Evolutionary conservation across 2,113 vertebrate species (phyloP), one percentile per base, ranked within the genome.

Genomic region (Neodontobutis hainanensis): DNA sequence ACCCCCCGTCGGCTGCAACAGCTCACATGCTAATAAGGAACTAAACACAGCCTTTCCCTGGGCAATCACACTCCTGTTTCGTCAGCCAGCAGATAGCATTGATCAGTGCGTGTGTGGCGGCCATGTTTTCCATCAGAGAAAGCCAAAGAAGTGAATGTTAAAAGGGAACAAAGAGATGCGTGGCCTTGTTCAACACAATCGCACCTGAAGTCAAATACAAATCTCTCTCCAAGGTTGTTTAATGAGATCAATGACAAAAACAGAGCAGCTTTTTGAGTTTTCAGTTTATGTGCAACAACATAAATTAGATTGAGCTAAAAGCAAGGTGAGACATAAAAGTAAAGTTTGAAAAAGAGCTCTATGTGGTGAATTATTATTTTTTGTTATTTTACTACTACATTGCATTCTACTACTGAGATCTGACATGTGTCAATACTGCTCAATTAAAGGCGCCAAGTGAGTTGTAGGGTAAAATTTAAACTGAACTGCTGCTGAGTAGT

Each of bases 81-180:
- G 53, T 67, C 70, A 58, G 55, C 46, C 36, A 2, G 35, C 53
- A 75, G 77, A 81, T 81, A 83, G 62, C 71, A 83, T 78, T 85
- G 77, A 85, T 85, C 71, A 62, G 65, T 27, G 8, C 7, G 51
- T 61, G 59, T 62, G 77, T 7, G 55, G 76, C 6, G 5, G 52
- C 60, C 50, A 57, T 66, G 73, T 61, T 69, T 72, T 70, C 57
- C 69, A 72, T 64, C 10, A 61, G 67, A 46, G 59, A 60, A 57
- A 49, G 8, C 4, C 50, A 11, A 16, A 8, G 60, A 56, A 57
- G 44, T 53, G 57, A 58, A n/a, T 70, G 70, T 48, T 61, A 2
- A 44, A 63, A 36, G 43, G 45, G 67, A 36, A 45, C 2, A 65
- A 49, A 44, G 57, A 40, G 8, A 14, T 38, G n/a, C 38, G 27